phyloP scores from a whole-genome alignment of 2,113 vertebrate genomes.

The Lepus americanus region DNA sequence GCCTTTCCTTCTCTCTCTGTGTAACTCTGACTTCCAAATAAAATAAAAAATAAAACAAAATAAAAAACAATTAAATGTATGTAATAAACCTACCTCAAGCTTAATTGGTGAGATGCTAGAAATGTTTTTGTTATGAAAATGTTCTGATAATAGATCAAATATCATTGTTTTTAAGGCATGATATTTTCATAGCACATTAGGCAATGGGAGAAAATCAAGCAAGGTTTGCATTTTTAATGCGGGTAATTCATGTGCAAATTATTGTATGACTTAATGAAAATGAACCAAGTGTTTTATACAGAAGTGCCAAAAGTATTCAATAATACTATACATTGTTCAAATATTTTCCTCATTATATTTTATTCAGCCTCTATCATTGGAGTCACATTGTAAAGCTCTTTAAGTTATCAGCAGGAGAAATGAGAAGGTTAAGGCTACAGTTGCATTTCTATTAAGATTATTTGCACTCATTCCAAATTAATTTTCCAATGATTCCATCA shows the following conservation, averaged over 20 bases:
- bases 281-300: neutral
- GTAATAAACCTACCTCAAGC: neutral
- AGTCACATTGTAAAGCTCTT: neutral
- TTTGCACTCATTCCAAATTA: neutral
- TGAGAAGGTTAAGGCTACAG: neutral
- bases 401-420: neutral
- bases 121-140: neutral
- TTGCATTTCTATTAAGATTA: neutral
- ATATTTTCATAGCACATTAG: neutral
- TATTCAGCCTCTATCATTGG: neutral
- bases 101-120: neutral
- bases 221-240: neutral
- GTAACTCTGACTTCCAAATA: no score
- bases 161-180: neutral
- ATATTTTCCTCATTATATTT: neutral
- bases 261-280: constrained; percentile 13
- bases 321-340: neutral
- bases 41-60: no score
- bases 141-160: neutral
- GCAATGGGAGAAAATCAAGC: neutral
- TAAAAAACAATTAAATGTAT: neutral
- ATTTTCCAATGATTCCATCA: neutral
- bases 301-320: neutral
- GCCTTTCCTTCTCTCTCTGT: no score
- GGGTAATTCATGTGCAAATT: constrained; percentile 10